A percentile compares a stretch with the other conserved stretches of the same genome.
phyloP scores from a whole-genome alignment of 2,113 vertebrate genomes.

The Albula goreensis region DNA sequence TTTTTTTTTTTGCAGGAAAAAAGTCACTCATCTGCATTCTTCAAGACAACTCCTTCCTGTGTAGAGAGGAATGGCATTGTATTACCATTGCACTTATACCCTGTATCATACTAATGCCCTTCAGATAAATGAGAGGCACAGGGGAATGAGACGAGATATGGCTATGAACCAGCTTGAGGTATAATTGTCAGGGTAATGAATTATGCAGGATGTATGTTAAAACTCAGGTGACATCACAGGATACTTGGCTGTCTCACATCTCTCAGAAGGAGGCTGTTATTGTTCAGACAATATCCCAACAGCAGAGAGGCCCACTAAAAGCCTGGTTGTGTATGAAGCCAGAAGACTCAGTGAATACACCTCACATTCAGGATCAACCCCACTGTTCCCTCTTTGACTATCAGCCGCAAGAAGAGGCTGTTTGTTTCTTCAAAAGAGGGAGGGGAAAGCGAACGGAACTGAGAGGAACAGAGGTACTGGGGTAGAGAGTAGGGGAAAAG shows the following conservation, averaged over 20 bases:
- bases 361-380: neutral
- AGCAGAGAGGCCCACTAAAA: neutral
- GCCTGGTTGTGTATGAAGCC: neutral
- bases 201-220: neutral
- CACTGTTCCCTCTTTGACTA: neutral
- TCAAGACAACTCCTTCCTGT: neutral
- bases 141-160: neutral
- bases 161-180: neutral
- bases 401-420: neutral
- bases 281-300: neutral
- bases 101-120: neutral
- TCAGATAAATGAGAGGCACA: neutral
- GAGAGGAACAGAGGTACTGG: too few relatives aligned
- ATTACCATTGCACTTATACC: neutral
- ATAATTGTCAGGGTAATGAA: neutral
- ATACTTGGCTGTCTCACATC: neutral
- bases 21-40: slow-evolving; percentile 1
- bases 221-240: neutral
- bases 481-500: neutral
- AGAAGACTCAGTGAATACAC: neutral
- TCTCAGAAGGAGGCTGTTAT: neutral
- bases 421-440: neutral
- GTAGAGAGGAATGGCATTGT: neutral
- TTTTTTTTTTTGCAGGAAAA: neutral
- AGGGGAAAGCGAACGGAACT: neutral